phyloP scores from a whole-genome alignment of 37 sponge, comb jelly and placozoan species.

The Tethya wilhelma region DNA sequence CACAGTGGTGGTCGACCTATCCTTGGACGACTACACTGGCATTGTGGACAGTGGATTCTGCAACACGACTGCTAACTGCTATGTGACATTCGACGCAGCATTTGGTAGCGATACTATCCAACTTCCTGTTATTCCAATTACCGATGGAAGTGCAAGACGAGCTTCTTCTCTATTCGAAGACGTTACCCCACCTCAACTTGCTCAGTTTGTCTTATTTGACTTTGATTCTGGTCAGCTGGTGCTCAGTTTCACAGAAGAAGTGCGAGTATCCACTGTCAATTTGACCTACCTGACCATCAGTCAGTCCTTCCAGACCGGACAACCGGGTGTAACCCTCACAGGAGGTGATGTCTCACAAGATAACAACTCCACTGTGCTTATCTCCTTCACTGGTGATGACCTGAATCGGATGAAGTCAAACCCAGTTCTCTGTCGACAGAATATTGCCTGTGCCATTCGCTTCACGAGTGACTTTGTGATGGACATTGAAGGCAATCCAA shows the following conservation, averaged over 20 bases:
- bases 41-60: slow-evolving; percentile 65
- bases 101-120: slow-evolving; percentile 58
- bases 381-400: slow-evolving; percentile 52
- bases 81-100: slow-evolving; percentile 49
- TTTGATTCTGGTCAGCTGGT: slow-evolving; percentile 71
- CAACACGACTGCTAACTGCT: slow-evolving; percentile 48
- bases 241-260: slow-evolving; percentile 81
- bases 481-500: slow-evolving; percentile 72
- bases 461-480: slow-evolving; percentile 57
- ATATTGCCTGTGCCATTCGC: slow-evolving; percentile 40
- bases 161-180: slow-evolving; percentile 60
- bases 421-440: slow-evolving; percentile 40
- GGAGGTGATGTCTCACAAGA: slow-evolving; percentile 29
- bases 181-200: slow-evolving; percentile 52
- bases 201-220: slow-evolving; percentile 75
- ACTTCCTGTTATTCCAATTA: slow-evolving; percentile 35
- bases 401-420: slow-evolving; percentile 68
- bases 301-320: slow-evolving; percentile 30
- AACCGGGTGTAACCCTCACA: slow-evolving; percentile 37
- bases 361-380: slow-evolving; percentile 45
- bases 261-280: slow-evolving; percentile 66
- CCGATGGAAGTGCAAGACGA: slow-evolving; percentile 44
- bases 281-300: slow-evolving; percentile 54
- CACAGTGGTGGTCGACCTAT: slow-evolving; percentile 62
- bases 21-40: slow-evolving; percentile 60